Conservation (phyloP, 2,888 invertebrate genomes). For the Neoascia interrupta region DNA sequence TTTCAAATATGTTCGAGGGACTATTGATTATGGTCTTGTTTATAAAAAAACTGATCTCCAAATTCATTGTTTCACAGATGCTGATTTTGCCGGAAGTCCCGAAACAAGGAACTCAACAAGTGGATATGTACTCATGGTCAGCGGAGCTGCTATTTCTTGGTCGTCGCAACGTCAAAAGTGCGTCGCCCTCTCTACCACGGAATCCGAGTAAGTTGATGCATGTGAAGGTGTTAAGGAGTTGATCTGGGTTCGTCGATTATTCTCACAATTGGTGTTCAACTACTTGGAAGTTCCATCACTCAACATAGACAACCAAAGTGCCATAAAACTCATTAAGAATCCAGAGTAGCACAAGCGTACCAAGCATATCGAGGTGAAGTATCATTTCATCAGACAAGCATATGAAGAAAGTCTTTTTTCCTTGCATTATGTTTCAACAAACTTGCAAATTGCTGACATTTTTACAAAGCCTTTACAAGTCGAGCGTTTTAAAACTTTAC, state of each 20-base stretch:
- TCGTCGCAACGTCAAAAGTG: slow-evolving; percentile 72
- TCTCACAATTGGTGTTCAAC: too few relatives aligned
- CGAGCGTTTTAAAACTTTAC: too few relatives aligned
- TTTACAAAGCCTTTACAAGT: slow-evolving; percentile 3
- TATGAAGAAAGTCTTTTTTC: background rate
- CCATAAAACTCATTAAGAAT: slow-evolving; percentile 70
- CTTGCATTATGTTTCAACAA: background rate
- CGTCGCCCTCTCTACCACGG: slow-evolving; percentile 73
- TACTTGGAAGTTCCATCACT: slow-evolving; percentile 33
- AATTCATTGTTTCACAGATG: slow-evolving; percentile 28
- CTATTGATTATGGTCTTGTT: background rate
- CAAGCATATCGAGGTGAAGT: slow-evolving; percentile 67
- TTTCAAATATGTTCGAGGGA: slow-evolving; percentile 1
- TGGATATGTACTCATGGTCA: slow-evolving; percentile 67
- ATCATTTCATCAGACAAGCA: slow-evolving; percentile 15
- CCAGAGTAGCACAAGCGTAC: slow-evolving; percentile 70
- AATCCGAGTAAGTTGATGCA: slow-evolving; percentile 70
- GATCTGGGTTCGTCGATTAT: too few relatives aligned
- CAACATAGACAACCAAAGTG: slow-evolving; percentile 71
- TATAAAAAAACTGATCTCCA: background rate
- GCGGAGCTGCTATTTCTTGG: slow-evolving; percentile 72
- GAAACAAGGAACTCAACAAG: slow-evolving; percentile 64
- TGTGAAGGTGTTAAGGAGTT: too few relatives aligned
- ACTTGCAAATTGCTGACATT: slow-evolving; percentile 8
- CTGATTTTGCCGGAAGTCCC: slow-evolving; percentile 64